Conservation (phyloP, 2,797 vertebrate species). For the Dendrocincla fuliginosa region DNA sequence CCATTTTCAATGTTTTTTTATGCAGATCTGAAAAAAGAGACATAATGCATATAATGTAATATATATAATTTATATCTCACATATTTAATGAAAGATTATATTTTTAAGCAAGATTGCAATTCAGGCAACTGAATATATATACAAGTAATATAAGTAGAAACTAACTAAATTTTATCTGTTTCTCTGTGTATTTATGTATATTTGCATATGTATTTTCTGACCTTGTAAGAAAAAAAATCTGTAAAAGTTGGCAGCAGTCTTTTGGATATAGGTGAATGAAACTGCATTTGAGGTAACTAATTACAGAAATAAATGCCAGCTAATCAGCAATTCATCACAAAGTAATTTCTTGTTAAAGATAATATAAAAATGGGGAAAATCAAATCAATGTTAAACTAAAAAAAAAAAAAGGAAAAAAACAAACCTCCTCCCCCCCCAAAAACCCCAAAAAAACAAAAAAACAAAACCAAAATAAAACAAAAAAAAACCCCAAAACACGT, state of each 20-base stretch:
- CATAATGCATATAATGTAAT: not conserved
- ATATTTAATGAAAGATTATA: not conserved
- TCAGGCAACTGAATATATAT: not conserved
- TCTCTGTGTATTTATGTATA: not conserved
- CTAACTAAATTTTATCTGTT: not conserved
- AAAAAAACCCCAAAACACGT: too few relatives aligned
- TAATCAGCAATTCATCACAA: not conserved
- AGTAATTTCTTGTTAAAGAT: not conserved
- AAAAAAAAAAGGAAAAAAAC: too few relatives aligned
- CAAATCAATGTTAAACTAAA: not conserved
- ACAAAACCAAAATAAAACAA: too few relatives aligned
- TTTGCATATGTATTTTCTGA: not conserved
- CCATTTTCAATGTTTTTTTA: not conserved
- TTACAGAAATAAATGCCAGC: not conserved
- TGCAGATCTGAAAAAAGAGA: not conserved
- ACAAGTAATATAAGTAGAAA: not conserved
- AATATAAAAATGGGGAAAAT: not conserved
- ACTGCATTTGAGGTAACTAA: not conserved
- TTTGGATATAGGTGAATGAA: not conserved
- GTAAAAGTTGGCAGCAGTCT: not conserved
- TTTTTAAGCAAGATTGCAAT: not conserved
- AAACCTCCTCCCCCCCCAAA: too few relatives aligned
- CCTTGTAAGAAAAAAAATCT: not conserved
- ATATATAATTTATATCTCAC: not conserved
- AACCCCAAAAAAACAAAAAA: too few relatives aligned